A percentile compares a stretch with the other conserved stretches of the same genome.
phyloP scores from a whole-genome alignment of 2,888 invertebrate genomes.

The Rhyacophila evoluta region DNA sequence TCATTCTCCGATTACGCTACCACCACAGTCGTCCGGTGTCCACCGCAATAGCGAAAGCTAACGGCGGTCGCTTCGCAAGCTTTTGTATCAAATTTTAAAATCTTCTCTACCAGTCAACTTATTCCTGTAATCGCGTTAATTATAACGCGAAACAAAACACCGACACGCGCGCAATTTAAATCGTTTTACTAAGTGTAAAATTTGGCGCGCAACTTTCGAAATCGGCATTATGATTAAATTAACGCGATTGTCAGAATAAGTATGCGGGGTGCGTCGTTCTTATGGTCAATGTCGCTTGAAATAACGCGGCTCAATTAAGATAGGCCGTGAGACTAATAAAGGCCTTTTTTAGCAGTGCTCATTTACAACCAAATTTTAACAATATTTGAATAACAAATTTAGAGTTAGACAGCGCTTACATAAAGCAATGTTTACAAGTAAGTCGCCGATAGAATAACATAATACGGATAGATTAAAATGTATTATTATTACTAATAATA shows the following conservation, averaged over 20 bases:
- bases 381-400: not conserved
- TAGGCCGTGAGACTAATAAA: not conserved
- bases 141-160: too few relatives aligned
- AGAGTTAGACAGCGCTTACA: not conserved
- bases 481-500: not conserved
- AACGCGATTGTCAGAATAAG: too few relatives aligned
- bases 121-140: not conserved
- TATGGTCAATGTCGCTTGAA: not conserved
- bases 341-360: constrained; percentile 3
- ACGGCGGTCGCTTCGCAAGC: not conserved
- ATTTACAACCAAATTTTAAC: constrained; percentile 18
- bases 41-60: constrained; percentile 70
- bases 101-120: not conserved
- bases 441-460: constrained; percentile 11
- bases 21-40: constrained; percentile 82
- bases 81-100: constrained; percentile 33
- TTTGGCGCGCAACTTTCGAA: too few relatives aligned
- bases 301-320: not conserved
- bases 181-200: too few relatives aligned
- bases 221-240: too few relatives aligned
- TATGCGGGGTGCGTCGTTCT: not conserved
- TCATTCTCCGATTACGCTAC: constrained; percentile 87
- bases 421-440: not conserved
- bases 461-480: not conserved
- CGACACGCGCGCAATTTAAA: too few relatives aligned